Conservation (phyloP, 1,140 invertebrate species). For the Cataglyphis hispanica region DNA sequence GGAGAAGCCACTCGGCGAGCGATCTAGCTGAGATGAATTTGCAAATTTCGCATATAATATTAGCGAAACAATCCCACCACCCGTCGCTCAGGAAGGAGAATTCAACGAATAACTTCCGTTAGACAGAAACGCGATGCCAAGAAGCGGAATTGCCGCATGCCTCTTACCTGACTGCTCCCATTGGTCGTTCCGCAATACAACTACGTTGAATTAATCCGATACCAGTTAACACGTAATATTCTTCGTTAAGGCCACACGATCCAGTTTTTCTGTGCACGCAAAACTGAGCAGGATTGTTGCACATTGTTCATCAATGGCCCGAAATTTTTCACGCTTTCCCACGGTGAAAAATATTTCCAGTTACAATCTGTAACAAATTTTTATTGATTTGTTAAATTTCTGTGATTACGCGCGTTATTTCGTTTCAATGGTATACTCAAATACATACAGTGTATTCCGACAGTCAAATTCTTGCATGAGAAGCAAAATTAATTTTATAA, state of each 20-base stretch:
- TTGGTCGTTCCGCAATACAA: not conserved
- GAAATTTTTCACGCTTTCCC: constrained; percentile 3
- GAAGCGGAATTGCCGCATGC: constrained; percentile 18
- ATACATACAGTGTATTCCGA: not conserved
- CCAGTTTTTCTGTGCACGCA: not conserved
- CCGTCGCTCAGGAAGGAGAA: not conserved
- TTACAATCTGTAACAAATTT: not conserved
- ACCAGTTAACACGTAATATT: not conserved
- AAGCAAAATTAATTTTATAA: constrained; percentile 25
- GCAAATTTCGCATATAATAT: constrained; percentile 12
- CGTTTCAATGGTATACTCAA: not conserved
- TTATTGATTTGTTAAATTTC: constrained; percentile 35
- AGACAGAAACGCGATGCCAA: not conserved
- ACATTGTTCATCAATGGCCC: not conserved
- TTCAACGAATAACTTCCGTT: constrained; percentile 2
- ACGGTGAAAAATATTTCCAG: not conserved
- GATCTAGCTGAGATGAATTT: not conserved
- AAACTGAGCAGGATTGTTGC: not conserved
- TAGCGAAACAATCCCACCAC: constrained; percentile 55
- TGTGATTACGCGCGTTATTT: constrained; percentile 12
- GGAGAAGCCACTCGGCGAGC: not conserved
- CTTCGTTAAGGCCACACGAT: not conserved
- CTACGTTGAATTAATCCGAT: constrained; percentile 7
- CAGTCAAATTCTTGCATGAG: not conserved
- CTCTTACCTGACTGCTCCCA: not conserved